Percentiles rank a stretch among this genome's conserved stretches.
Evolutionary conservation across 2,888 invertebrate genomes (phyloP).

Genomic region (Leptopilina myrica): DNA sequence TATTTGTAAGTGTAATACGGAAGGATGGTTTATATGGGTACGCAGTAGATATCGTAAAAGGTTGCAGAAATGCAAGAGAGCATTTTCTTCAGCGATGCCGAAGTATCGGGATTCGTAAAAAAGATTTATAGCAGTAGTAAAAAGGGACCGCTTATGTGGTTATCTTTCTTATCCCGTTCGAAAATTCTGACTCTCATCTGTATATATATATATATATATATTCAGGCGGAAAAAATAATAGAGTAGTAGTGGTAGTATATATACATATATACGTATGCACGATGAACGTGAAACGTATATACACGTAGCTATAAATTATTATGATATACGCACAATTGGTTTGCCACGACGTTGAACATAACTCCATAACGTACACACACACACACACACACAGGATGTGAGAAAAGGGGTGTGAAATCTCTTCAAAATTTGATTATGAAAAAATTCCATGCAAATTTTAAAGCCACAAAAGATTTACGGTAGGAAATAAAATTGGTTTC

Average conservation of each 20-base stretch:
- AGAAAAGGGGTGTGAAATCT: slow-evolving; percentile 38
- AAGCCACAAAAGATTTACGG: slow-evolving; percentile 23
- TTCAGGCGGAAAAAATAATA: no score
- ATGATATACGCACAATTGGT: slow-evolving; percentile 40
- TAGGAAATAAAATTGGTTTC: slow-evolving; percentile 30
- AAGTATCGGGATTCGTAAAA: slow-evolving; percentile 31
- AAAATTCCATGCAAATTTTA: slow-evolving; percentile 38
- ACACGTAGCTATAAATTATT: slow-evolving; percentile 31
- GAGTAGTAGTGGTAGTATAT: no score
- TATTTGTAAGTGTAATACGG: slow-evolving; percentile 36
- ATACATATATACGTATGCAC: not conserved
- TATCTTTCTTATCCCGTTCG: slow-evolving; percentile 39
- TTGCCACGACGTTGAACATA: slow-evolving; percentile 36
- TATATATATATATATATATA: no score
- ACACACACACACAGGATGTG: slow-evolving; percentile 1
- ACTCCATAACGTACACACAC: slow-evolving; percentile 27
- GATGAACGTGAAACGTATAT: slow-evolving; percentile 6
- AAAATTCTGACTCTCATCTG: slow-evolving; percentile 32
- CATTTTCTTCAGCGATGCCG: slow-evolving; percentile 35
- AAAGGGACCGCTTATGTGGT: slow-evolving; percentile 42
- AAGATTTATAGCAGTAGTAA: slow-evolving; percentile 45
- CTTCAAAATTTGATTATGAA: slow-evolving; percentile 36
- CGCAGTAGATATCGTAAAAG: slow-evolving; percentile 39
- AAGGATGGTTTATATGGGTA: slow-evolving; percentile 15
- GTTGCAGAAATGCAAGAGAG: slow-evolving; percentile 17